Evolutionary conservation across 2,888 invertebrate species (phyloP).

Genomic region (Pantelozetes paolii): DNA sequence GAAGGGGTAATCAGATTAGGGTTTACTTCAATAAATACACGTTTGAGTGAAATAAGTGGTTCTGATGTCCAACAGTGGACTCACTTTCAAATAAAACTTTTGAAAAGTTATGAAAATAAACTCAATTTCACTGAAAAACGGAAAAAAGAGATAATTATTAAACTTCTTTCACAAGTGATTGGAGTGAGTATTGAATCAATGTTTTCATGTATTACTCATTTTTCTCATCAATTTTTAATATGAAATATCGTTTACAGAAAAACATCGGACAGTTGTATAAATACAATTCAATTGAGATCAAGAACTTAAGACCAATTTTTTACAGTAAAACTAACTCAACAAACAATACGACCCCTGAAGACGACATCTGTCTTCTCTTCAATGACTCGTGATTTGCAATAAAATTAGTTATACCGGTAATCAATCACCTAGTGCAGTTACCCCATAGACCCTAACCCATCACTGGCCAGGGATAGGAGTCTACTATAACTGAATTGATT

Average conservation of each 20-base stretch:
- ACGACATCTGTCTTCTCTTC: conserved; percentile 8
- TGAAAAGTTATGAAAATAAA: background rate
- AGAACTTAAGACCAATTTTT: conserved; percentile 31
- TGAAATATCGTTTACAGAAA: conserved; percentile 21
- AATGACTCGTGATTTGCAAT: background rate
- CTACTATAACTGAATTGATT: no score
- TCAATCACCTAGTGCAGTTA: no score
- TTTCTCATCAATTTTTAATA: background rate
- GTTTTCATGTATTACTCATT: background rate
- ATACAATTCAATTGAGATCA: conserved; percentile 31
- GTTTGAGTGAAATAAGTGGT: conserved; percentile 29
- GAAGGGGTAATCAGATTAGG: conserved; percentile 28
- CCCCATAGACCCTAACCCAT: no score
- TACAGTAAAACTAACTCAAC: background rate
- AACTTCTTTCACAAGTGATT: conserved; percentile 36
- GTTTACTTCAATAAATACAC: conserved; percentile 17
- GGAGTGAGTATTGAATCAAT: conserved; percentile 31
- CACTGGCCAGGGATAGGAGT: no score
- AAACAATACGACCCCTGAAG: background rate
- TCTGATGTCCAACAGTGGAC: conserved; percentile 28
- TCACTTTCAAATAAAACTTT: conserved; percentile 32
- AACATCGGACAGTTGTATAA: conserved; percentile 35
- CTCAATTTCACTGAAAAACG: conserved; percentile 15
- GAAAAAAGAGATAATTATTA: conserved; percentile 26
- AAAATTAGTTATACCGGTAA: no score